These are phyloP conservation scores for Malacoraja senta DNA, from an alignment of 2,797 vertebrate species.

Conservation along the genomic window DNA sequence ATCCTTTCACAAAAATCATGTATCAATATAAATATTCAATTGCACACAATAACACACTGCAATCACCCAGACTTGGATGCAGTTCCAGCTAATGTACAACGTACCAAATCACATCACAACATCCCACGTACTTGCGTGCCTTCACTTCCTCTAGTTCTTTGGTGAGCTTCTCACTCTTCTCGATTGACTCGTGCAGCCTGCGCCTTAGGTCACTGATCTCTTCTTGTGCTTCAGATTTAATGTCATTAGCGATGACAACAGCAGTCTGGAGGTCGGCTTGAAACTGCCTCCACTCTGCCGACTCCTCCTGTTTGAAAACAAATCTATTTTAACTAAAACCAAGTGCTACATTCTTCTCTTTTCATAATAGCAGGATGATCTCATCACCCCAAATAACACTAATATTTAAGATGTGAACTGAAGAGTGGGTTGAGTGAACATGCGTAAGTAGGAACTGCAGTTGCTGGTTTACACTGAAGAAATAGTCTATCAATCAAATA, in stretches of 20 bases:
- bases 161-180: constrained; percentile 84
- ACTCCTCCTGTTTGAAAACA: constrained; percentile 71
- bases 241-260: constrained; percentile 91
- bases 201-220: constrained; percentile 89
- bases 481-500: too few species aligned
- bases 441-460: too few species aligned
- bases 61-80: neutral
- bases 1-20: neutral
- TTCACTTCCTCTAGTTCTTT: constrained; percentile 89
- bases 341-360: neutral
- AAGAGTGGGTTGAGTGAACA: neutral
- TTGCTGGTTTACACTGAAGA: too few species aligned
- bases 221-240: constrained; percentile 91
- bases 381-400: neutral
- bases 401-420: neutral
- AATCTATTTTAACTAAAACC: neutral
- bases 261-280: constrained; percentile 92
- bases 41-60: neutral
- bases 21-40: neutral
- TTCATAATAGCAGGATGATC: neutral
- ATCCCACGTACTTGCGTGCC: constrained; percentile 79
- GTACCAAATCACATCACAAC: constrained; percentile 33
- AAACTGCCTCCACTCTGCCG: constrained; percentile 93
- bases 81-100: constrained; percentile 16
- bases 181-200: constrained; percentile 76